Percentiles rank a stretch among this genome's conserved stretches.
phyloP scores from a whole-genome alignment of 2,797 vertebrate species.

The Sorex maritimensis region DNA sequence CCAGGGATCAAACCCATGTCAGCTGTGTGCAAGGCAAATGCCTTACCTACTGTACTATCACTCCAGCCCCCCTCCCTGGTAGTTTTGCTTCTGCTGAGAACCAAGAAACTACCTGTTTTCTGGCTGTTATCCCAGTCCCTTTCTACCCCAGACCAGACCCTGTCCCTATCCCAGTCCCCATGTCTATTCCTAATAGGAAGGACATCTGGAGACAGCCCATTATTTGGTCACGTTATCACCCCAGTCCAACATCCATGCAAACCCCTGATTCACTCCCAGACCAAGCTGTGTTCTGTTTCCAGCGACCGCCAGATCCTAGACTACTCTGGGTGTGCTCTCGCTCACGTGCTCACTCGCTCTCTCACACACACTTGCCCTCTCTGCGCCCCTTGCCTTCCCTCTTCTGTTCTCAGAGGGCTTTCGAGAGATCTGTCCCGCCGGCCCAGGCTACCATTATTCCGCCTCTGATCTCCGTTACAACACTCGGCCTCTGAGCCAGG shows the following conservation, averaged over 20 bases:
- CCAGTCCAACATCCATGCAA: constrained; percentile 12
- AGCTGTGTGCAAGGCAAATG: too few relatives aligned
- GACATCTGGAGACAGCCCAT: background rate
- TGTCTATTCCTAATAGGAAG: background rate
- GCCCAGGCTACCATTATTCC: constrained; percentile 96
- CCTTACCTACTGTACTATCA: background rate
- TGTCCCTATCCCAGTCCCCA: background rate
- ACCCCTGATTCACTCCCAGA: background rate
- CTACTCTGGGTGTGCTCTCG: background rate
- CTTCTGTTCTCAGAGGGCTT: constrained; percentile 91
- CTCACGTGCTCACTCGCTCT: background rate
- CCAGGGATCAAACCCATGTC: too few relatives aligned
- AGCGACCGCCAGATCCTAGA: background rate
- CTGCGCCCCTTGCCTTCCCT: background rate
- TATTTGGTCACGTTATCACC: constrained; percentile 4
- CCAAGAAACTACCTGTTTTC: background rate
- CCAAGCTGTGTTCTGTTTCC: background rate
- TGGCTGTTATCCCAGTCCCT: background rate
- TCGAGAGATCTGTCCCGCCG: constrained; percentile 96
- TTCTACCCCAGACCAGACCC: background rate
- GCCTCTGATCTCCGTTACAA: constrained; percentile 92
- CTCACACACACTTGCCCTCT: background rate
- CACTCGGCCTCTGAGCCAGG: constrained; percentile 87
- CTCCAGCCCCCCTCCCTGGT: background rate
- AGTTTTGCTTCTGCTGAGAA: constrained; percentile 24